phyloP scores from a whole-genome alignment of 2,113 vertebrate species.

The Menura novaehollandiae region DNA sequence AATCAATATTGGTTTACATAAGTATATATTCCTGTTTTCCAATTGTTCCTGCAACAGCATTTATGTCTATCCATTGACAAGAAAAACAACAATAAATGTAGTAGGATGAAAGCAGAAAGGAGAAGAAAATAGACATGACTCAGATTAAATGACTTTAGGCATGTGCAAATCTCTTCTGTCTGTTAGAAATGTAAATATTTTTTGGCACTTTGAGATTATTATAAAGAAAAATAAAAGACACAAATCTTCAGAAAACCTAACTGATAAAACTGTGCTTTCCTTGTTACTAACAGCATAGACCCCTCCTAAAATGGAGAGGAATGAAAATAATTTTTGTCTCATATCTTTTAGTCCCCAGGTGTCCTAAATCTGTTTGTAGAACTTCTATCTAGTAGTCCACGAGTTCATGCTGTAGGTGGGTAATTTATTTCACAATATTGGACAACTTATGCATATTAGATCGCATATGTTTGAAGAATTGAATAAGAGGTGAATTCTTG shows the following conservation, averaged over 20 bases:
- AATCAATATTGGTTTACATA: slow-evolving; percentile 75
- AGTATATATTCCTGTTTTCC: slow-evolving; percentile 70
- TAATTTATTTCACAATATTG: not conserved
- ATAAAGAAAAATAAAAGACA: slow-evolving; percentile 15
- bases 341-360: not conserved
- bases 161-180: not conserved
- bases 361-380: not conserved
- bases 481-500: not conserved
- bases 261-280: not conserved
- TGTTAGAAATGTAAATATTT: not conserved
- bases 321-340: not conserved
- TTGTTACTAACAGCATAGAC: not conserved
- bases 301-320: not conserved
- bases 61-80: slow-evolving; percentile 22
- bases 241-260: not conserved
- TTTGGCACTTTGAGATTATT: not conserved
- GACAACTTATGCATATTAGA: not conserved
- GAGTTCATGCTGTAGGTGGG: not conserved
- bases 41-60: slow-evolving; percentile 52
- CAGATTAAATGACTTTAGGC: slow-evolving; percentile 12
- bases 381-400: not conserved
- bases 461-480: not conserved
- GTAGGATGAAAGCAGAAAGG: not conserved
- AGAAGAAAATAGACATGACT: slow-evolving; percentile 34
- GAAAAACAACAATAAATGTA: slow-evolving; percentile 28